Percentiles rank a stretch among this genome's conserved stretches.
These are phyloP conservation scores for Gasterosteus aculeatus DNA, from an alignment of 2,113 vertebrate genomes.

Conservation along the genomic window DNA sequence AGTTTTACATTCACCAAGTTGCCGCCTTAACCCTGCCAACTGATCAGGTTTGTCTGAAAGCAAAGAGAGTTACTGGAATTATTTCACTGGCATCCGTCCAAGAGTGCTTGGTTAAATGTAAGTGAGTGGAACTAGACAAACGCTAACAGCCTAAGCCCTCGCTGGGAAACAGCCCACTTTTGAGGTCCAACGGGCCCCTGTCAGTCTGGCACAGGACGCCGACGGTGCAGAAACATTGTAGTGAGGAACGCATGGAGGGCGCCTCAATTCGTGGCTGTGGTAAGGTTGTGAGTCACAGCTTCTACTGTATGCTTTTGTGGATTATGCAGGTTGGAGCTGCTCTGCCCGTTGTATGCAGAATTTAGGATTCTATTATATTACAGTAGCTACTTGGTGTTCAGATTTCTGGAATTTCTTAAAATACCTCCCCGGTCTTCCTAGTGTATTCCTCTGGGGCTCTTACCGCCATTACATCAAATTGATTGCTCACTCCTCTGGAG, in stretches of 20 bases:
- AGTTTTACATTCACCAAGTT: slow-evolving; percentile 16
- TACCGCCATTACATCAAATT: not conserved
- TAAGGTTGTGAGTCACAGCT: not conserved
- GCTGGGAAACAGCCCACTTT: slow-evolving; percentile 6
- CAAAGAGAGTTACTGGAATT: not conserved
- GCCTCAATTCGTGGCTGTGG: not conserved
- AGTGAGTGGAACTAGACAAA: not conserved
- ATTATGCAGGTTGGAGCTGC: not conserved
- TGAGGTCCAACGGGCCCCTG: not conserved
- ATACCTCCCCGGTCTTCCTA: not conserved
- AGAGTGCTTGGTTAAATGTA: not conserved
- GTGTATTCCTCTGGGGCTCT: not conserved
- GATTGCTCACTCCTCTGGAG: not conserved
- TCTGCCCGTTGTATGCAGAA: not conserved
- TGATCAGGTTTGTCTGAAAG: slow-evolving; percentile 18
- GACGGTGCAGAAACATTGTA: not conserved
- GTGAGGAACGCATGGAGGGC: not conserved
- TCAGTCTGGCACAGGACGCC: not conserved
- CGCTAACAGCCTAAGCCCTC: not conserved
- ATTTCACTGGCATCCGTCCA: not conserved
- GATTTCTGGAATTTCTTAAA: not conserved
- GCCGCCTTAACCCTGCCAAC: not conserved
- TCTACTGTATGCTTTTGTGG: not conserved
- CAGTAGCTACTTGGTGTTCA: no score
- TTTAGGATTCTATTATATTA: not conserved